Percentiles rank a stretch among this genome's conserved stretches.
phyloP scores from a whole-genome alignment of 2,797 vertebrate genomes.

The Lepus oiostolus region DNA sequence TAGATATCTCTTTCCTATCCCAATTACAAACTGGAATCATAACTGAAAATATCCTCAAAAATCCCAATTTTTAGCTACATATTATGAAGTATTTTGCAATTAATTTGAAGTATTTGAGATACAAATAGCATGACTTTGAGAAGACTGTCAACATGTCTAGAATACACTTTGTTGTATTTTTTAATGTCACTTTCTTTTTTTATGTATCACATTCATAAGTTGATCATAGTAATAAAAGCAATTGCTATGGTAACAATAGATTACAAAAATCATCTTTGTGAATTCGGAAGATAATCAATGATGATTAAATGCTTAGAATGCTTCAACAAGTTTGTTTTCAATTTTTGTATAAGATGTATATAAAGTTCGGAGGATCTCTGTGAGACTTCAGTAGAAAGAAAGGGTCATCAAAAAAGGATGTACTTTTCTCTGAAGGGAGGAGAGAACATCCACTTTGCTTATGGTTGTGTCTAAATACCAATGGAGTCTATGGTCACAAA shows the following conservation, averaged over 20 bases:
- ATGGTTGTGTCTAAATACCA: no score
- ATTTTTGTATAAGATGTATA: neutral
- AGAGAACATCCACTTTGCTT: no score
- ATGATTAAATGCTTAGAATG: conserved; percentile 17
- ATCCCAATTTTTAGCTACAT: neutral
- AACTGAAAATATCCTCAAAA: conserved; percentile 13
- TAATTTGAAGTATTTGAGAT: conserved; percentile 3
- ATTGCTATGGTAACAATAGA: neutral
- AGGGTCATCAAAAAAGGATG: no score
- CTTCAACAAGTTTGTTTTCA: conserved; percentile 20
- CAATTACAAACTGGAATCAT: conserved; percentile 37
- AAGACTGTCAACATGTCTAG: neutral
- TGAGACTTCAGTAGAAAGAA: no score
- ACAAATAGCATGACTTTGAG: neutral
- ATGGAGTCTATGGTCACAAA: no score
- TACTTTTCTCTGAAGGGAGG: no score
- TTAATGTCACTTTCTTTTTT: conserved; percentile 45
- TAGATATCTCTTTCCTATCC: neutral
- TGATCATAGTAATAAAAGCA: conserved; percentile 41
- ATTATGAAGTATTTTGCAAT: conserved; percentile 33
- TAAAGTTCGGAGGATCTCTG: neutral
- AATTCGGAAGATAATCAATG: conserved; percentile 47
- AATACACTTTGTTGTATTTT: conserved; percentile 34
- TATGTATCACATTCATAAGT: conserved; percentile 1
- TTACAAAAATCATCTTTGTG: conserved; percentile 31